Evolutionary conservation across 2,797 vertebrate species (phyloP), one percentile per base, ranked within the genome.

Genomic region (Clamator glandarius): DNA sequence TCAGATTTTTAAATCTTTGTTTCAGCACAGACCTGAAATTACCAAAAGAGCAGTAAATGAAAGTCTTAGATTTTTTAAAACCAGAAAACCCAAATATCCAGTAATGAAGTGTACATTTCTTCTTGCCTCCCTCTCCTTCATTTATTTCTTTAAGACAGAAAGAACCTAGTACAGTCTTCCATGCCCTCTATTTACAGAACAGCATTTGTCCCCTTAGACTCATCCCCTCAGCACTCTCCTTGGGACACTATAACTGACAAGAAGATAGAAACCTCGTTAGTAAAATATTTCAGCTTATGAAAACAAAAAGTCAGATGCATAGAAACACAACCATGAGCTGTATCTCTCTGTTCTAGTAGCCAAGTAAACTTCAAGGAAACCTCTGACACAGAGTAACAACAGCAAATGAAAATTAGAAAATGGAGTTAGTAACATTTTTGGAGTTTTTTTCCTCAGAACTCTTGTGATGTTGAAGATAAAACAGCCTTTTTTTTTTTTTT

Each of bases 341-440:
- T 18, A 28, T 8, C 46, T 66, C 46, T 61, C 8, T 36, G 41
- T 54, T 54, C n/a, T n/a, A 74, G 61, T 50, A 87, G 68, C 16
- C 57, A 74, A 69, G 21, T 28, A 64, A 64, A 11, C 54, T 51
- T 72, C 58, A 80, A 68, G 26, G 8, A 92, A 90, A 58, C 33
- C 79, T 68, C 41, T 78, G 36, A 73, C 51, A 24, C 58, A 89
- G 31, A 79, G 12, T n/a, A 83, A 80, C 52, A 80, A 77, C 28
- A 29, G 61, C 62, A 89, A 95, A 85, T 51, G 17, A 75, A 92
- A 87, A 85, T 23, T 64, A 74, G 9, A 70, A 89, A 92, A 58
- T 31, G 2, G 17, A 83, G 84, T 79, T 61, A 52, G 33, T 25
- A 83, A 36, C 12, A 41, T 73, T 46, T 46, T 1, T n/a, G n/a